Evolutionary conservation across 1,140 invertebrate species (phyloP).

Genomic region (Drosophila persimilis): DNA sequence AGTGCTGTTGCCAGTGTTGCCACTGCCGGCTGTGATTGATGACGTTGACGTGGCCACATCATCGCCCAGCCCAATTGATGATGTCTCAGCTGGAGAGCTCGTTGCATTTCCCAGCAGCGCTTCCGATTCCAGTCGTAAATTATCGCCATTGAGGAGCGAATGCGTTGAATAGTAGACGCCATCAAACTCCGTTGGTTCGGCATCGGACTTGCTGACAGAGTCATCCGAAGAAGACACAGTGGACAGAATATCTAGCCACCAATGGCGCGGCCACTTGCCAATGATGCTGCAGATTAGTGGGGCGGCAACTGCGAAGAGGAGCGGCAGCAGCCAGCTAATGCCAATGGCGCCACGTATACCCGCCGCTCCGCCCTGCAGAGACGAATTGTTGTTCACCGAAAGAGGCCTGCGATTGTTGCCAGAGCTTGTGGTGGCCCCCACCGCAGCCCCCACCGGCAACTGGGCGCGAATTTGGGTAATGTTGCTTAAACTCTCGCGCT

Average conservation of each 20-base stretch:
- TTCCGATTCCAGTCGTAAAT: constrained; percentile 71
- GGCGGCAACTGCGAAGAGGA: constrained; percentile 77
- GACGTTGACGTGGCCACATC: constrained; percentile 55
- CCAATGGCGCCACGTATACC: constrained; percentile 80
- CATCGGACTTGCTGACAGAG: constrained; percentile 1
- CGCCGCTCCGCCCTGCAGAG: constrained; percentile 41
- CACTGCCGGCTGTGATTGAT: constrained; percentile 58
- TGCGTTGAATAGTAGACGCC: constrained; percentile 60
- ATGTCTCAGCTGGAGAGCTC: constrained; percentile 22
- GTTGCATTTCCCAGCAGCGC: constrained; percentile 62
- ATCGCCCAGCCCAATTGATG: constrained; percentile 23
- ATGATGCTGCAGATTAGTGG: constrained; percentile 82
- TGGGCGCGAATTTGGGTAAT: constrained; percentile 70
- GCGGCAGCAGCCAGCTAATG: constrained; percentile 80
- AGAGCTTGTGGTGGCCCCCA: not conserved
- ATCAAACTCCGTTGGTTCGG: constrained; percentile 35
- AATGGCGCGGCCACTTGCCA: constrained; percentile 79
- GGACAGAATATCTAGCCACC: constrained; percentile 77
- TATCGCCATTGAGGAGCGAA: constrained; percentile 69
- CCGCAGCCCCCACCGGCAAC: constrained; percentile 37
- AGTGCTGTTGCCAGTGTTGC: constrained; percentile 15
- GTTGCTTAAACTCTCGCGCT: constrained; percentile 61
- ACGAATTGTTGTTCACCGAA: not conserved
- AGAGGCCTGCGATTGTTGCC: constrained; percentile 8
- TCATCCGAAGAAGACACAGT: constrained; percentile 18